Base-by-base conservation (phyloP, 1,140 invertebrate genomes). In the Drosophila oshimai region DNA sequence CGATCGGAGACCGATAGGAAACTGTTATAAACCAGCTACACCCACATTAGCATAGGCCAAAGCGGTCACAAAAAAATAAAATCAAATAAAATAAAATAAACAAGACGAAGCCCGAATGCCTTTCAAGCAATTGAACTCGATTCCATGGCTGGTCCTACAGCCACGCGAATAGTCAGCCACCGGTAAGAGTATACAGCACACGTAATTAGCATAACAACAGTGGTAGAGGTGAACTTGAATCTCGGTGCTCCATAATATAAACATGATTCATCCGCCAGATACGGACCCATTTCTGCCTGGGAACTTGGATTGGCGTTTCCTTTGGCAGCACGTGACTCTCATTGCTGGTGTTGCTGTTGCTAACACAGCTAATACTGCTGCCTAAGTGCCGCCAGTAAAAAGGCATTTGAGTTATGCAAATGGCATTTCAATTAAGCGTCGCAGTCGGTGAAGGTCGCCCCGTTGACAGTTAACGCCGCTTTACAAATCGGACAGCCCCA, bases 341-440 rank as follows among this genome's bases (percentile, higher is more conserved):
- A 15, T 39, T 51, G 68, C 29, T 65, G 61, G 36, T 7, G 18
- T 53, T 55, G 61, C 34, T n/a, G n/a, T n/a, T n/a, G n/a, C n/a
- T n/a, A n/a, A n/a, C n/a, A n/a, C n/a, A n/a, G n/a, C n/a, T 20
- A 15, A 24, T 33, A 45, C 36, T 41, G 26, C 26, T 28, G 49
- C 33, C 22, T 73, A 65, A 65, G 62, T 53, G 47, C 46, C 50
- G n/a, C 47, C 46, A 22, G 36, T n/a, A 13, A 44, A 4, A 9
- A 34, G 20, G 26, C 17, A 29, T 20, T 41, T 26, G 60, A 67
- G 61, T 84, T 74, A 73, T 84, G 80, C 81, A 84, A 84, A 84
- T 84, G 80, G 80, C 67, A 76, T 76, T 80, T 84, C 80, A 84
- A 84, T 87, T 84, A 84, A 87, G 78, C 49, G 61, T 57, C 37